phyloP scores from a whole-genome alignment of 1,140 invertebrate species.

The Phortica variegata region DNA sequence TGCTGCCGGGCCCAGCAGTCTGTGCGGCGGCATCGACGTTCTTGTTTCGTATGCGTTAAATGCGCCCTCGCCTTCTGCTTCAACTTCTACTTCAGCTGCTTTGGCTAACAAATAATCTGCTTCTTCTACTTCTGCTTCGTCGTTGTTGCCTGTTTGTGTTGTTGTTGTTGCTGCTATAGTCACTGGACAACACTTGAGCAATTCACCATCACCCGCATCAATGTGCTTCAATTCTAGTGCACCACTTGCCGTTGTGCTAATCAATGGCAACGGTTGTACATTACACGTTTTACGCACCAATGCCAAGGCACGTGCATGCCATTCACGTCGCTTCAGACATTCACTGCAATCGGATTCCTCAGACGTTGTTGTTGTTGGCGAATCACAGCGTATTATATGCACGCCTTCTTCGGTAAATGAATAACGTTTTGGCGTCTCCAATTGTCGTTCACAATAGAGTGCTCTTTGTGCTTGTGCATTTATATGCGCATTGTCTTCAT shows the following conservation, averaged over 20 bases:
- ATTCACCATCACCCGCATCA: slow-evolving; percentile 53
- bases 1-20: slow-evolving; percentile 63
- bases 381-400: slow-evolving; percentile 57
- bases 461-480: background rate
- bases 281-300: slow-evolving; percentile 53
- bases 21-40: slow-evolving; percentile 62
- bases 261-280: slow-evolving; percentile 50
- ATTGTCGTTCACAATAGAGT: slow-evolving; percentile 39
- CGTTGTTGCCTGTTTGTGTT: background rate
- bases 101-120: too few relatives aligned
- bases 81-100: background rate
- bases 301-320: slow-evolving; percentile 52
- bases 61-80: slow-evolving; percentile 33
- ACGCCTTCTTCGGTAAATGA: slow-evolving; percentile 69
- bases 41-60: slow-evolving; percentile 33
- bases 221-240: slow-evolving; percentile 35
- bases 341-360: slow-evolving; percentile 56
- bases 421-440: slow-evolving; percentile 63
- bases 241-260: slow-evolving; percentile 22
- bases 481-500: too few relatives aligned
- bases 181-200: slow-evolving; percentile 56
- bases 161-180: slow-evolving; percentile 7
- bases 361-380: slow-evolving; percentile 52
- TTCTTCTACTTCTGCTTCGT: slow-evolving; percentile 23
- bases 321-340: slow-evolving; percentile 53